Evolutionary conservation across 2,113 vertebrate genomes (phyloP).

Genomic region (Oriolus oriolus): DNA sequence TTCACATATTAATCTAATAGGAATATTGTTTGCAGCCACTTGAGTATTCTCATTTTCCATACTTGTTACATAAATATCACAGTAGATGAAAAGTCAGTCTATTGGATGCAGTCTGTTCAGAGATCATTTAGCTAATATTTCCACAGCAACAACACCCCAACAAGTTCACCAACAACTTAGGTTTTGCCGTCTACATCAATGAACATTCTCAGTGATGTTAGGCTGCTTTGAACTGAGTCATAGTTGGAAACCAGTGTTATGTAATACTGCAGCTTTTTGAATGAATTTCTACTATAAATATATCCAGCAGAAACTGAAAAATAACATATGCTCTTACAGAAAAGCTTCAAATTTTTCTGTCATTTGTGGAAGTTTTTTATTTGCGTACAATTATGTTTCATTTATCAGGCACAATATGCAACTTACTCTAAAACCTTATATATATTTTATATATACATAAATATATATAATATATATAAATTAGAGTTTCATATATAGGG

Average conservation of each 20-base stretch:
- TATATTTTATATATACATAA: slow-evolving; percentile 52
- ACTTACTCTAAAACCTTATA: slow-evolving; percentile 31
- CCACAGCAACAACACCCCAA: not conserved
- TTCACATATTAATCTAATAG: not conserved
- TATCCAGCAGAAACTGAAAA: not conserved
- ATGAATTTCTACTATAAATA: slow-evolving; percentile 37
- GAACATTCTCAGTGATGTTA: not conserved
- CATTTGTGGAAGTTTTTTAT: slow-evolving; percentile 11
- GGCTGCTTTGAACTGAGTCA: not conserved
- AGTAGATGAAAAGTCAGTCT: not conserved
- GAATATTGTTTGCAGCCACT: not conserved
- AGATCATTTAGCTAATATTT: not conserved
- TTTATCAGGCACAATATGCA: slow-evolving; percentile 31
- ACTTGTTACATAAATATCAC: not conserved
- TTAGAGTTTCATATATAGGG: slow-evolving; percentile 40
- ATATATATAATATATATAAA: slow-evolving; percentile 56
- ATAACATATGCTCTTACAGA: slow-evolving; percentile 7
- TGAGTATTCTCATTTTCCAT: not conserved
- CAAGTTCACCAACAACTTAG: not conserved
- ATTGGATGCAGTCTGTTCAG: not conserved
- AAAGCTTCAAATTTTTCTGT: slow-evolving; percentile 6
- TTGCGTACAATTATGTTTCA: slow-evolving; percentile 35
- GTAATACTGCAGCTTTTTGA: not conserved
- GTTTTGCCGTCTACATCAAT: not conserved
- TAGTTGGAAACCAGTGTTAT: not conserved